Evolutionary conservation across 2,888 invertebrate genomes (phyloP), one percentile per base, ranked within the genome.

Genomic region (Pandemis cinnamomeana): DNA sequence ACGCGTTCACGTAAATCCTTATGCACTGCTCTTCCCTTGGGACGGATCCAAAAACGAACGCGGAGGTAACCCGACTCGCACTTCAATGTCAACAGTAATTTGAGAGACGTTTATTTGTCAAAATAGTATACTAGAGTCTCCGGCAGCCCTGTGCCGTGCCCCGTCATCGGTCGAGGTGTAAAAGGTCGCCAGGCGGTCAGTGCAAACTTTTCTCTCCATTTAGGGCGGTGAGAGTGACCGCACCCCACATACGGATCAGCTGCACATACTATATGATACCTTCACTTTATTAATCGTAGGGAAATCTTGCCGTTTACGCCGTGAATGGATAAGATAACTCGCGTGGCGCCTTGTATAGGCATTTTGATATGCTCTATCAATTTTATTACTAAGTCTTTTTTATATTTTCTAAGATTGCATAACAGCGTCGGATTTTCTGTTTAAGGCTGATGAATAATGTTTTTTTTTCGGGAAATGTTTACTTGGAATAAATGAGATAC

Each of bases 151-250:
- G 46, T 55, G 27, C 71, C 66, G 20, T 42, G 63, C 68, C 68
- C 44, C 58, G 55, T 69, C 72, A 69, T 72, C 68, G 41, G 72
- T 71, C 73, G 64, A 67, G 70, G 74, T 74, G 74, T 67, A 60
- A 74, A 73, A 74, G 74, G 74, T 74, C 74, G 46, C 15, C 41
- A 20, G 46, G 51, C 70, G 67, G 74, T 67, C 74, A 73, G 69
- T 61, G 61, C 70, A 61, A 69, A 70, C 73, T 69, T 74, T 71
- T 74, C 74, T 74, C 74, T 67, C 74, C 74, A 74, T 74, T 66
- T 74, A 74, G 74, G 74, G 74, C 66, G 71, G 74, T 55, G 74
- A 74, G 74, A 74, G 74, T 67, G 74, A 63, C 70, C 71, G 66
- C 74, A 67, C 74, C 71, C 71, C 51, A n/a, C 58, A n/a, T 44